These are phyloP conservation scores for Papilio xuthus DNA, from an alignment of 1,140 invertebrate species.

Conservation along the genomic window DNA sequence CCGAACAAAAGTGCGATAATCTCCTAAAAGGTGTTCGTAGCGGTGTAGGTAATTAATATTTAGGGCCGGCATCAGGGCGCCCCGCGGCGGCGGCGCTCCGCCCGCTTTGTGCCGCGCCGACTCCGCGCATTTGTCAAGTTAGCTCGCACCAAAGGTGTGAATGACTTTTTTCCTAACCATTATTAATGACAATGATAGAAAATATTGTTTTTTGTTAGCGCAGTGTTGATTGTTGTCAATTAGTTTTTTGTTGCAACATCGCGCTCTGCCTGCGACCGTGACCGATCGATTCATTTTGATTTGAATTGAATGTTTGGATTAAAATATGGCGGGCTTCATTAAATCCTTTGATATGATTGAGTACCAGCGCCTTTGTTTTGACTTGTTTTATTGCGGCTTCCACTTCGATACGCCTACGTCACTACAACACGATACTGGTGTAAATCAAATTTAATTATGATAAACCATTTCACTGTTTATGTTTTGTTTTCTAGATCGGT, in stretches of 20 bases:
- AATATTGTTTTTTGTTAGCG: constrained; percentile 79
- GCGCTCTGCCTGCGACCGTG: constrained; percentile 69
- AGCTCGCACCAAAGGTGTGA: constrained; percentile 78
- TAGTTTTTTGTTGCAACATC: constrained; percentile 73
- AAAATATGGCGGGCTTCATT: constrained; percentile 72
- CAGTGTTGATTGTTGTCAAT: constrained; percentile 79
- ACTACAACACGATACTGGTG: neutral
- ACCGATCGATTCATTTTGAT: constrained; percentile 70
- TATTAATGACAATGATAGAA: constrained; percentile 81
- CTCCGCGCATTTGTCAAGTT: constrained; percentile 77
- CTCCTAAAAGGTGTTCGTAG: constrained; percentile 77
- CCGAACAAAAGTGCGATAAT: constrained; percentile 75
- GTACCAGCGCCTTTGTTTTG: constrained; percentile 53
- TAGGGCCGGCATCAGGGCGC: constrained; percentile 59
- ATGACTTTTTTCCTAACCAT: constrained; percentile 76
- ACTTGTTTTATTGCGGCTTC: constrained; percentile 28
- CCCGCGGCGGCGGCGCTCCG: constrained; percentile 69
- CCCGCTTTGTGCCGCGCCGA: constrained; percentile 64
- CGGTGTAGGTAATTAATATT: constrained; percentile 79
- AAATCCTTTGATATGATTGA: constrained; percentile 67
- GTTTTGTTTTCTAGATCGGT: neutral
- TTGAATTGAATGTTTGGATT: constrained; percentile 77
- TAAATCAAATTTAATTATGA: constrained; percentile 16
- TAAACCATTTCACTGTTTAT: neutral
- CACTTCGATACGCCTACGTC: constrained; percentile 1